Evolutionary conservation across 2,113 vertebrate species (phyloP).

Genomic region (Sorex araneus): DNA sequence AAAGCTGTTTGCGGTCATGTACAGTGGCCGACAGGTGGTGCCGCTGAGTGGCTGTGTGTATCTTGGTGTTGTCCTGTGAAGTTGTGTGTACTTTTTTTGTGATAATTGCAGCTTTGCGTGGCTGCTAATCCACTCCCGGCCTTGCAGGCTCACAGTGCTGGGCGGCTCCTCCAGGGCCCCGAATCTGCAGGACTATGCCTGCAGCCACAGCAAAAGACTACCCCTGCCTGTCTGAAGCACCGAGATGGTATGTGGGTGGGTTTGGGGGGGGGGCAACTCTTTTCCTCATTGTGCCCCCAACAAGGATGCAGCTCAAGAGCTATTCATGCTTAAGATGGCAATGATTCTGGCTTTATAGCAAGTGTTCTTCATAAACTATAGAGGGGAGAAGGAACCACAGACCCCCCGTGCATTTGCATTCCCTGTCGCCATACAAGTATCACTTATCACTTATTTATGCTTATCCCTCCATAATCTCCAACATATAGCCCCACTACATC

Average conservation of each 20-base stretch:
- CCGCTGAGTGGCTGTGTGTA: slow-evolving; percentile 70
- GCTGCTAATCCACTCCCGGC: slow-evolving; percentile 92
- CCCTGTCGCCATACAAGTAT: slow-evolving; percentile 69
- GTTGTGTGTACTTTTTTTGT: slow-evolving; percentile 88
- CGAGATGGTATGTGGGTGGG: slow-evolving; percentile 97
- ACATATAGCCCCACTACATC: slow-evolving; percentile 79
- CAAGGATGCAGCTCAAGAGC: slow-evolving; percentile 59
- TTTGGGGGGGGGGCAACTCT: slow-evolving; percentile 67
- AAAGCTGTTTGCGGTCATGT: slow-evolving; percentile 36
- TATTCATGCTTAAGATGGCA: slow-evolving; percentile 65
- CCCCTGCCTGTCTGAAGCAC: slow-evolving; percentile 96
- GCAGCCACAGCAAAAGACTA: slow-evolving; percentile 98
- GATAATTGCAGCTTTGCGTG: slow-evolving; percentile 80
- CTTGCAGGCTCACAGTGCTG: slow-evolving; percentile 99
- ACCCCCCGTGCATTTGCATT: slow-evolving; percentile 77
- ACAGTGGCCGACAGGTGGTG: slow-evolving; percentile 10
- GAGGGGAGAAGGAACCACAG: slow-evolving; percentile 59
- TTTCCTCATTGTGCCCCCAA: slow-evolving; percentile 60
- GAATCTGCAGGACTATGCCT: slow-evolving; percentile 99
- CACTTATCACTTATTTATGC: slow-evolving; percentile 80
- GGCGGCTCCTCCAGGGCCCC: slow-evolving; percentile 99
- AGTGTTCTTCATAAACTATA: slow-evolving; percentile 67
- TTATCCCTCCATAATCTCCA: slow-evolving; percentile 81
- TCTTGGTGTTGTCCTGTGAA: slow-evolving; percentile 85
- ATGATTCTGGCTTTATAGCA: slow-evolving; percentile 22